Percentiles rank a stretch among this genome's conserved stretches.
Evolutionary conservation across 2,888 invertebrate genomes (phyloP).

Genomic region (Ptilodon capucinus): DNA sequence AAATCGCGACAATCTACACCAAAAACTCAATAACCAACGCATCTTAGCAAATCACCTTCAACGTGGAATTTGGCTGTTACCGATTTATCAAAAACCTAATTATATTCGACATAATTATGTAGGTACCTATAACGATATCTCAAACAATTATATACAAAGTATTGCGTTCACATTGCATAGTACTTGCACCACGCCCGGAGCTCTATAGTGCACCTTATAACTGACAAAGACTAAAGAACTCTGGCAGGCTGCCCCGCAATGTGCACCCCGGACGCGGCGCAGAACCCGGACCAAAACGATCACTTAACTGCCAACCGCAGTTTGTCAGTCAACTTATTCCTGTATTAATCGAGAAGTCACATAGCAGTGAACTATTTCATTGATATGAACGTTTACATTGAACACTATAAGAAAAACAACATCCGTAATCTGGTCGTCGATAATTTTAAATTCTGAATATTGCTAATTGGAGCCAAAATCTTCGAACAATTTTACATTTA

Average conservation of each 20-base stretch:
- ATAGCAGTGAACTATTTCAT: constrained; percentile 14
- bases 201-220: constrained; percentile 8
- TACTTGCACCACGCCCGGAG: constrained; percentile 10
- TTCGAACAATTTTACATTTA: constrained; percentile 52
- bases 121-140: constrained; percentile 27
- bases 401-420: constrained; percentile 22
- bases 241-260: background rate
- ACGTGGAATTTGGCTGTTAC: constrained; percentile 32
- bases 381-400: constrained; percentile 30
- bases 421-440: constrained; percentile 16
- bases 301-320: constrained; percentile 13
- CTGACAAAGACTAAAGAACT: background rate
- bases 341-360: constrained; percentile 20
- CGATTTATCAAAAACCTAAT: constrained; percentile 35
- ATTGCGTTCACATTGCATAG: constrained; percentile 25
- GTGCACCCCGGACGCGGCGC: background rate
- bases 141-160: constrained; percentile 36
- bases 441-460: constrained; percentile 31
- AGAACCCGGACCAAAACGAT: background rate
- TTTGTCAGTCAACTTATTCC: constrained; percentile 12
- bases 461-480: constrained; percentile 32
- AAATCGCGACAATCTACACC: constrained; percentile 13
- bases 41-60: constrained; percentile 9
- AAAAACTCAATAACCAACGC: constrained; percentile 9
- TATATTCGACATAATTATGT: constrained; percentile 32